Conservation (phyloP, 2,797 vertebrate species). For the Scarus forsteni region DNA sequence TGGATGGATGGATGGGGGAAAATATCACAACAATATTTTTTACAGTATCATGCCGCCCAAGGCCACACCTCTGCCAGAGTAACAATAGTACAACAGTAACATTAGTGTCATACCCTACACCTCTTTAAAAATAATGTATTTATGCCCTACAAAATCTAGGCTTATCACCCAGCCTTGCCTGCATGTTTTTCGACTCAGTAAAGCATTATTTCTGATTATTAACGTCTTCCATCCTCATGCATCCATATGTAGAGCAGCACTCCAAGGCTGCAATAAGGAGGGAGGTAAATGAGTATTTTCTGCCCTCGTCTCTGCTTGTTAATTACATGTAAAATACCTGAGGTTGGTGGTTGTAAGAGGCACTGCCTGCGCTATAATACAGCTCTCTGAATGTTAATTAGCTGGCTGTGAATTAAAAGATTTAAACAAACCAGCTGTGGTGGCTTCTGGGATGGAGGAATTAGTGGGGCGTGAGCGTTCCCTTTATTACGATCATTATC, state of each 20-base stretch:
- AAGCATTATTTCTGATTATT: constrained; percentile 66
- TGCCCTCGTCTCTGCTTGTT: constrained; percentile 61
- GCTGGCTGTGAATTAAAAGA: constrained; percentile 84
- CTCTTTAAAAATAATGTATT: too few species aligned
- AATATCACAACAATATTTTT: too few species aligned
- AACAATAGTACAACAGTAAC: too few species aligned
- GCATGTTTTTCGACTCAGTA: constrained; percentile 62
- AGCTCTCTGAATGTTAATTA: constrained; percentile 84
- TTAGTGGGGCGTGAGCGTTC: constrained; percentile 84
- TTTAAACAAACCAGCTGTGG: constrained; percentile 85
- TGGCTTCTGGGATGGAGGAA: constrained; percentile 83
- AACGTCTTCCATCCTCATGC: constrained; percentile 39
- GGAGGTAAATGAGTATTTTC: constrained; percentile 65
- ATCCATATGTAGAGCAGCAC: constrained; percentile 53
- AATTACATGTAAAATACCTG: constrained; percentile 84
- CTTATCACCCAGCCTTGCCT: neutral
- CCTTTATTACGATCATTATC: constrained; percentile 87
- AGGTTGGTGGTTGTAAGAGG: constrained; percentile 76
- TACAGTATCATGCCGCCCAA: too few species aligned
- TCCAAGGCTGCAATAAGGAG: constrained; percentile 46
- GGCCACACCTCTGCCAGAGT: too few species aligned
- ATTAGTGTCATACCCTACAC: too few species aligned
- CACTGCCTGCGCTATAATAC: constrained; percentile 74
- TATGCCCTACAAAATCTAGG: too few species aligned
- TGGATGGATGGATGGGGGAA: too few species aligned